A percentile compares a stretch with the other conserved stretches of the same genome.
Evolutionary conservation across 2,888 invertebrate species (phyloP).

Genomic region (Acanthoscelides obtectus): DNA sequence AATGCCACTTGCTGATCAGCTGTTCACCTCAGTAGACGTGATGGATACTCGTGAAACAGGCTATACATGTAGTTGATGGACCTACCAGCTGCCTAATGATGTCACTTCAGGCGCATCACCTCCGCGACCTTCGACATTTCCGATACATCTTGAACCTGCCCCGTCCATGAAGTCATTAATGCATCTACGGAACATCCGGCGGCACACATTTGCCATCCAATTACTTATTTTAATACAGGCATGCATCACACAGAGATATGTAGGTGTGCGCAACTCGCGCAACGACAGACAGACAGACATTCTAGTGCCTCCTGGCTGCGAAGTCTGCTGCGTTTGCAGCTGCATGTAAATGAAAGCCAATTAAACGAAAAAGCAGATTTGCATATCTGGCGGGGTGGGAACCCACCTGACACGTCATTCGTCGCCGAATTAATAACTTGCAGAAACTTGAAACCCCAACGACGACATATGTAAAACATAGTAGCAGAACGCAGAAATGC

Average conservation of each 20-base stretch:
- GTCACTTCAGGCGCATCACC: no score
- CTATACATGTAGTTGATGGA: no score
- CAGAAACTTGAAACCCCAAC: not conserved
- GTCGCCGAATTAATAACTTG: not conserved
- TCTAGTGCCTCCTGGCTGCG: not conserved
- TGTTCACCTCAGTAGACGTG: no score
- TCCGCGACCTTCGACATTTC: no score
- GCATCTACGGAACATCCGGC: not conserved
- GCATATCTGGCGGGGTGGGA: not conserved
- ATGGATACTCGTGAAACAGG: no score
- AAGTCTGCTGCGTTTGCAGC: not conserved
- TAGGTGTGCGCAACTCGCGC: not conserved
- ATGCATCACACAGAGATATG: not conserved
- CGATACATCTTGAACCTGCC: no score
- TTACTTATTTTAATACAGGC: not conserved
- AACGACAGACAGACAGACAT: no score
- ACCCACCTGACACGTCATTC: not conserved
- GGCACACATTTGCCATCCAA: not conserved
- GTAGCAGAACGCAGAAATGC: not conserved
- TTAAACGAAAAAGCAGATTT: not conserved
- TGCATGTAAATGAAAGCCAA: not conserved
- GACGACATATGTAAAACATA: not conserved
- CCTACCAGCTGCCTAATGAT: no score
- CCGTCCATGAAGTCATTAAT: no score
- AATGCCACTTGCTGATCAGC: no score